Evolutionary conservation across 2,113 vertebrate genomes (phyloP).

Genomic region (Pagrus major): DNA sequence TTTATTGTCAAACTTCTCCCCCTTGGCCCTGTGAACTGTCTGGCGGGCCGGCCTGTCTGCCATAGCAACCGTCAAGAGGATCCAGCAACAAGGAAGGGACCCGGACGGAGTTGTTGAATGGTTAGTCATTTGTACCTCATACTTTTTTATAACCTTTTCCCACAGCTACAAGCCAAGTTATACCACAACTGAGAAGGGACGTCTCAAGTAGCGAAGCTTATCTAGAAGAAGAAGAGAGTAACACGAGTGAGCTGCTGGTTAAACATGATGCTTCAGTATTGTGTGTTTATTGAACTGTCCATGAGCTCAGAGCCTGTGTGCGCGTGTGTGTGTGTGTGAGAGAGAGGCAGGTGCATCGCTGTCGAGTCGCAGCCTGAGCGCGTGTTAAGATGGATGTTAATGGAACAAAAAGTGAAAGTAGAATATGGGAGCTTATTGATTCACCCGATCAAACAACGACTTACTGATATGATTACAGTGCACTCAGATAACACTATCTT

Average conservation of each 20-base stretch:
- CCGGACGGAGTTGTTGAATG: background rate
- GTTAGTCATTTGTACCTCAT: background rate
- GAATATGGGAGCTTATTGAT: too few species aligned
- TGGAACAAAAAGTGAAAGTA: too few species aligned
- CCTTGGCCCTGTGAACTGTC: too few species aligned
- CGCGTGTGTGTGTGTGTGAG: too few species aligned
- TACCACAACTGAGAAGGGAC: rapidly evolving
- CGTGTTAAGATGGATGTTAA: background rate
- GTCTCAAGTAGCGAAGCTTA: background rate
- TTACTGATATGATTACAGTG: too few species aligned
- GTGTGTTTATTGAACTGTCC: background rate
- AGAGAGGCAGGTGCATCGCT: background rate
- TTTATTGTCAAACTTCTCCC: too few species aligned
- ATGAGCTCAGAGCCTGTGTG: background rate
- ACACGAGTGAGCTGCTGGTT: too few species aligned
- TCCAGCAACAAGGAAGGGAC: background rate
- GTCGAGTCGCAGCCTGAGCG: background rate
- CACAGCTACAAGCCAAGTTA: rapidly evolving
- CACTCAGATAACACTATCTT: too few species aligned
- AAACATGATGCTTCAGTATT: background rate
- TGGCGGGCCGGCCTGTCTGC: background rate
- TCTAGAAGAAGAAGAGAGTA: too few species aligned
- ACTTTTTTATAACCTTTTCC: background rate
- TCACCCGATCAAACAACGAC: too few species aligned
- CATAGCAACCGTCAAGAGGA: conserved; percentile 49